Conservation (phyloP, 2,113 vertebrate genomes). For the Neodontobutis hainanensis region DNA sequence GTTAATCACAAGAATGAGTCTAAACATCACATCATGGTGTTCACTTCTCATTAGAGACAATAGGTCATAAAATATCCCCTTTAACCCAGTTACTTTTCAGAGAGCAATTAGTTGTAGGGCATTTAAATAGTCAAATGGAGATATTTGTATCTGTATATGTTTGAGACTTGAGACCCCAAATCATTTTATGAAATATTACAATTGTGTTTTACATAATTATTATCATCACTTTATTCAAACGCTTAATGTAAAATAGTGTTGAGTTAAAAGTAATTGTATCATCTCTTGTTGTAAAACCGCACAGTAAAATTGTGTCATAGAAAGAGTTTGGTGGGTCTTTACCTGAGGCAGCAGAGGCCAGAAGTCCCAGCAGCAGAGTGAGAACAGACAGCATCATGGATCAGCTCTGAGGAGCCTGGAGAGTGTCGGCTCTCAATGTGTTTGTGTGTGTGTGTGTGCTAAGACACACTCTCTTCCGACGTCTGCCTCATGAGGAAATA, state of each 20-base stretch:
- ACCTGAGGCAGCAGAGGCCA: constrained; percentile 70
- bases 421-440: constrained; percentile 13
- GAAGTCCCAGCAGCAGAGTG: constrained; percentile 61
- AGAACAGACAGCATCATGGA: constrained; percentile 70
- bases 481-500: constrained; percentile 14
- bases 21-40: constrained; percentile 51
- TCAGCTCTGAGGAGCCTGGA: constrained; percentile 49
- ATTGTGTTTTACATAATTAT: no score
- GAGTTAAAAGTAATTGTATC: no score
- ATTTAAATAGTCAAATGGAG: no score
- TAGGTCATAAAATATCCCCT: neutral
- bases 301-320: no score
- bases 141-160: no score
- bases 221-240: no score
- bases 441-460: constrained; percentile 1
- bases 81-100: neutral
- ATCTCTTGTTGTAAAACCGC: no score
- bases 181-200: no score
- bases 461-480: constrained; percentile 13
- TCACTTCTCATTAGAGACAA: constrained; percentile 21
- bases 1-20: constrained; percentile 24
- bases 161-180: no score
- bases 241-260: no score
- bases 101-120: neutral
- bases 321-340: constrained; percentile 11